A percentile compares a stretch with the other conserved stretches of the same genome.
Conservation (phyloP, 2,797 vertebrate genomes). For the Lophotriccus pileatus region DNA sequence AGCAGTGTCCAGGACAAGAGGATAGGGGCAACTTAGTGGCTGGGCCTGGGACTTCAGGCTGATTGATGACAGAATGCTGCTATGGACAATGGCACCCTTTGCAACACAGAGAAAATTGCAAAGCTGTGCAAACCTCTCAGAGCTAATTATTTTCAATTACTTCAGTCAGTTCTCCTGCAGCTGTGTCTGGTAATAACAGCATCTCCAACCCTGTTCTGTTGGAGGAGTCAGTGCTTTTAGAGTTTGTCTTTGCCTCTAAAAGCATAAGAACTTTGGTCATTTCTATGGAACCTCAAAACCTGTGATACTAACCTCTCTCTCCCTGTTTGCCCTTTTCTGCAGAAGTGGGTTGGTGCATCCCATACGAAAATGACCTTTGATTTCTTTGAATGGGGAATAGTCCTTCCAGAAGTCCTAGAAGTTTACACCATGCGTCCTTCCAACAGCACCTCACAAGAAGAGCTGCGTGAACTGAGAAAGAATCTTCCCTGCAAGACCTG, state of each 20-base stretch:
- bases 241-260: background rate
- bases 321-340: background rate
- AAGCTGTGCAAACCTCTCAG: background rate
- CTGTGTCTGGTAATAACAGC: background rate
- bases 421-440: slow-evolving; percentile 11
- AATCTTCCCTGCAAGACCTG: slow-evolving; percentile 8
- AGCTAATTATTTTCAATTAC: background rate
- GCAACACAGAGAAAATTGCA: background rate
- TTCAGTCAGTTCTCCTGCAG: background rate
- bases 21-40: background rate
- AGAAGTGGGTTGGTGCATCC: slow-evolving; percentile 89
- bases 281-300: background rate
- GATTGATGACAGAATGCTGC: background rate
- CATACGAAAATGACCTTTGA: slow-evolving; percentile 76
- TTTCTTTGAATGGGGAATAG: slow-evolving; percentile 63
- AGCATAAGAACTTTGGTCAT: background rate
- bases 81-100: background rate
- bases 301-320: background rate
- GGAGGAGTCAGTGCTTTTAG: background rate
- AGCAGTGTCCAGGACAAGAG: background rate
- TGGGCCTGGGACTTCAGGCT: background rate
- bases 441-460: background rate
- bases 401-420: slow-evolving; percentile 61
- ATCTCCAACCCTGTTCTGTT: background rate
- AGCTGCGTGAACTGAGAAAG: slow-evolving; percentile 23